Conservation (phyloP, 1,140 invertebrate genomes). For the Aphelinus atriplicis region DNA sequence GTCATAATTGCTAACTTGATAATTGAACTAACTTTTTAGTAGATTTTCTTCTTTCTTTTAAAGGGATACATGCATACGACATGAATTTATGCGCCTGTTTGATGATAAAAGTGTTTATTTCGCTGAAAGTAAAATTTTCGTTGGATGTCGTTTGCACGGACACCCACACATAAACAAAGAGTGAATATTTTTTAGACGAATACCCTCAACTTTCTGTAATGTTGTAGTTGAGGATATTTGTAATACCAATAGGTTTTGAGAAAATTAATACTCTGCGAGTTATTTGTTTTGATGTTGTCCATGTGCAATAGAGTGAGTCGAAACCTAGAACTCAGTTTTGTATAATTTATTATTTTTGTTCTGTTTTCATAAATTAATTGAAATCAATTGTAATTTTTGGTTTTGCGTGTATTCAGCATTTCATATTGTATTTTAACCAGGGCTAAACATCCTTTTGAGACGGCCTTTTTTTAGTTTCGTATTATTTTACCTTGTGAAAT, state of each 20-base stretch:
- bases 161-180: background rate
- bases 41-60: constrained; percentile 30
- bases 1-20: constrained; percentile 51
- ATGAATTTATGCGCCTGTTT: constrained; percentile 18
- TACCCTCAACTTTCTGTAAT: background rate
- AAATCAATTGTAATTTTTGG: constrained; percentile 12
- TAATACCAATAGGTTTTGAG: background rate
- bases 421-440: constrained; percentile 16
- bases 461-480: constrained; percentile 6
- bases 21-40: constrained; percentile 55
- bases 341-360: background rate
- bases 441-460: constrained; percentile 28
- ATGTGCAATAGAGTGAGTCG: constrained; percentile 25
- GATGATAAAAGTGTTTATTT: background rate
- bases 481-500: constrained; percentile 14
- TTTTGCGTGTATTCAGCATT: constrained; percentile 13
- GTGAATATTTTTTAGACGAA: constrained; percentile 1
- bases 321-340: background rate
- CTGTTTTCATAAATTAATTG: constrained; percentile 10
- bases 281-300: constrained; percentile 16
- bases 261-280: background rate
- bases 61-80: constrained; percentile 5
- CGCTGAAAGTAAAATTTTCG: background rate
- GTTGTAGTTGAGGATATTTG: background rate
- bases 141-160: constrained; percentile 16